These are phyloP conservation scores for Microtus ochrogaster DNA, from an alignment of 2,113 vertebrate species.

Conservation along the genomic window DNA sequence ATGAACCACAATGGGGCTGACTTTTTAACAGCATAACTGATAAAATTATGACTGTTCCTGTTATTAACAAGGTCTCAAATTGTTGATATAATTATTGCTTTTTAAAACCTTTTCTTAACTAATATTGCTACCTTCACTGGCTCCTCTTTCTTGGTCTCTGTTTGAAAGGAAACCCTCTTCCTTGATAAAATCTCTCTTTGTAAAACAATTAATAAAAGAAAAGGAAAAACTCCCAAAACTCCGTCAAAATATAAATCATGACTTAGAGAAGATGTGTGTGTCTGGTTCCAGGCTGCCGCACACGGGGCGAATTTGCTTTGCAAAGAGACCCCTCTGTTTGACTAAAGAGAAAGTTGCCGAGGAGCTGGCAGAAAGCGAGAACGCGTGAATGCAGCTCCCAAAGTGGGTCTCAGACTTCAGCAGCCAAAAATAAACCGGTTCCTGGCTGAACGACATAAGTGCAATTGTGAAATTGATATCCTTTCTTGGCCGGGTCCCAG, in stretches of 20 bases:
- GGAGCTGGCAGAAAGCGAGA: conserved; percentile 60
- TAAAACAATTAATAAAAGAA: neutral
- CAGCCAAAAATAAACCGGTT: conserved; percentile 87
- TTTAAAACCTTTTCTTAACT: conserved; percentile 38
- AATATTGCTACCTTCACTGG: neutral
- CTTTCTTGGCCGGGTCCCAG: conserved; percentile 91
- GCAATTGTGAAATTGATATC: conserved; percentile 94
- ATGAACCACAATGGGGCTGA: no score
- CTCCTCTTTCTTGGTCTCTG: neutral
- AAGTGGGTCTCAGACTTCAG: conserved; percentile 81
- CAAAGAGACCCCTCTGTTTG: conserved; percentile 1
- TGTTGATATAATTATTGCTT: neutral
- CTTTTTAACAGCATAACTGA: neutral
- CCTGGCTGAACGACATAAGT: conserved; percentile 89
- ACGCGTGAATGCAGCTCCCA: conserved; percentile 75
- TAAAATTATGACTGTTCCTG: neutral
- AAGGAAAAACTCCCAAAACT: neutral
- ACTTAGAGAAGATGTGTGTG: neutral
- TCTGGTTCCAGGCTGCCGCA: neutral
- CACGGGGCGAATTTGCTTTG: neutral
- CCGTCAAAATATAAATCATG: neutral
- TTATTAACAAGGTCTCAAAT: neutral
- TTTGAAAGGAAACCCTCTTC: neutral
- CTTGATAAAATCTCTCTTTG: neutral
- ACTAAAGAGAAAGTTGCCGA: conserved; percentile 68